phyloP scores from a whole-genome alignment of 2,797 vertebrate species.

The Mormyrus proboscirostris region DNA sequence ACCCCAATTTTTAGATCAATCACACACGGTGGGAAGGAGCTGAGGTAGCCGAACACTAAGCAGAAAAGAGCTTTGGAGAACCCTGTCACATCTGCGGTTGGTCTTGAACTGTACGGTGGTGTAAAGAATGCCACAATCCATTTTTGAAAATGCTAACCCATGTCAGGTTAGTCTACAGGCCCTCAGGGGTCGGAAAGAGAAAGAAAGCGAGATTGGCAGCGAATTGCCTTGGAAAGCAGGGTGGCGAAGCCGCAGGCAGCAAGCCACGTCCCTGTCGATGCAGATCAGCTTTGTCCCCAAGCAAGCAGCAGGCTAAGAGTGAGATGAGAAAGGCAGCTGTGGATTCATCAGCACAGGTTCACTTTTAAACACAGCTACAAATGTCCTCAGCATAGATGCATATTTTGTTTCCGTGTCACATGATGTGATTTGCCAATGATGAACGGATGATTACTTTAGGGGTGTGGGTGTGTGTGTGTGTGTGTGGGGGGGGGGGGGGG shows the following conservation, averaged over 20 bases:
- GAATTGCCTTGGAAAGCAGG: neutral
- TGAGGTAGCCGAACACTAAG: neutral
- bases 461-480: neutral
- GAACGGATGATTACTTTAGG: neutral
- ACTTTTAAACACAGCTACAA: neutral
- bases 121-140: neutral
- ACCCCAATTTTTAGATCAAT: neutral
- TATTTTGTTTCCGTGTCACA: neutral
- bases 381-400: neutral
- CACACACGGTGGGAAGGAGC: neutral
- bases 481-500: no score
- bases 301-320: neutral
- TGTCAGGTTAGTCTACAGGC: neutral
- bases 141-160: slow-evolving; percentile 11
- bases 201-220: neutral
- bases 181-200: neutral
- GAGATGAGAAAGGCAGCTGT: slow-evolving; percentile 13
- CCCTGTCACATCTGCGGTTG: neutral
- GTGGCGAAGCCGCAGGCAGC: neutral
- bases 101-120: neutral
- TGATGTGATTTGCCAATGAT: neutral
- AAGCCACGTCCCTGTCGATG: neutral
- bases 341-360: neutral
- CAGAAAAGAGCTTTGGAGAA: neutral
- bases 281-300: neutral